These are phyloP conservation scores for Callaeas wilsoni DNA, from an alignment of 2,113 vertebrate species.

Conservation along the genomic window DNA sequence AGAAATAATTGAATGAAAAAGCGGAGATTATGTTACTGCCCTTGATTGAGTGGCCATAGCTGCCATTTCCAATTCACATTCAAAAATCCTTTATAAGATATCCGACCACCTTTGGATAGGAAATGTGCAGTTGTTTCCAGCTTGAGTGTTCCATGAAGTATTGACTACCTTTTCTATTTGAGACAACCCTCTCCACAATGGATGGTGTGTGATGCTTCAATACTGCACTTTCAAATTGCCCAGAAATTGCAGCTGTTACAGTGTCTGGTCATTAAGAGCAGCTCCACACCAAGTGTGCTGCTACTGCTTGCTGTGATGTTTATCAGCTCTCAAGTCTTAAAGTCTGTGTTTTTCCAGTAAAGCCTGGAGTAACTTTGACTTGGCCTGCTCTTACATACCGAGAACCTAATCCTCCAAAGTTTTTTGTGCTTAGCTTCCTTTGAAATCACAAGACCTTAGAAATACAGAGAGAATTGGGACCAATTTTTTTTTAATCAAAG, in stretches of 20 bases:
- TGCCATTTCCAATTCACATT: background rate
- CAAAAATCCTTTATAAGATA: background rate
- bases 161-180: background rate
- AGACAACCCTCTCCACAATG: background rate
- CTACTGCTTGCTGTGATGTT: constrained; percentile 7
- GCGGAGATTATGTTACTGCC: background rate
- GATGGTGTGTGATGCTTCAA: background rate
- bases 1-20: constrained; percentile 11
- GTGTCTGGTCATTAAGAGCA: background rate
- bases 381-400: background rate
- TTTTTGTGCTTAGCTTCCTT: background rate
- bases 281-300: background rate
- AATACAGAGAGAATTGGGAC: background rate
- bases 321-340: constrained; percentile 40
- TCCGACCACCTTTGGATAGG: background rate
- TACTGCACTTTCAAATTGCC: background rate
- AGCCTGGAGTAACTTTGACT: constrained; percentile 8
- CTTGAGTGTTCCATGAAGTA: background rate
- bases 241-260: constrained; percentile 13
- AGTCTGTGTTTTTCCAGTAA: constrained; percentile 34
- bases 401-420: background rate
- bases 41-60: background rate
- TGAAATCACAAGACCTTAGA: constrained; percentile 37
- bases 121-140: background rate
- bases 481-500: background rate